Percentiles rank a stretch among this genome's conserved stretches.
These are phyloP conservation scores for Psephotus haematonotus DNA, from an alignment of 2,113 vertebrate genomes.

Conservation along the genomic window DNA sequence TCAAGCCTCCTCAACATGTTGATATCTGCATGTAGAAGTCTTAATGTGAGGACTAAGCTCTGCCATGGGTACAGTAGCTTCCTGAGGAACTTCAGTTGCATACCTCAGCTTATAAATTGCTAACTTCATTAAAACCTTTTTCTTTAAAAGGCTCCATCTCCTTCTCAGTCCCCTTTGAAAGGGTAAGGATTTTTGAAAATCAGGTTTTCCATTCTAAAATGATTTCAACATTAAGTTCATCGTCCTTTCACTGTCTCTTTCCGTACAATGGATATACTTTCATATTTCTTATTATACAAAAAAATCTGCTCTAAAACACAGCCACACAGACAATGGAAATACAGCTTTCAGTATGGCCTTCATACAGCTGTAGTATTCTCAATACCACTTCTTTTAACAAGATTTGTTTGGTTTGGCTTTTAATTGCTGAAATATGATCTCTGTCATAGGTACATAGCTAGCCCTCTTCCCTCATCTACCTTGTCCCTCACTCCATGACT, in stretches of 20 bases:
- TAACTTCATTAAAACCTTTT: not conserved
- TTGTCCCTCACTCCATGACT: not conserved
- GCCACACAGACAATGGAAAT: rapidly evolving
- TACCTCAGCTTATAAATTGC: not conserved
- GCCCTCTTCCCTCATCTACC: not conserved
- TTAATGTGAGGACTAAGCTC: not conserved
- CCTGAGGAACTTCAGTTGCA: not conserved
- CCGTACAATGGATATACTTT: not conserved
- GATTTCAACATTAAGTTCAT: not conserved
- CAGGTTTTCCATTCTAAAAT: not conserved
- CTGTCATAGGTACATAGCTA: not conserved
- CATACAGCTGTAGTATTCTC: not conserved
- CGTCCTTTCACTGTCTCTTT: not conserved
- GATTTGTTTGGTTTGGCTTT: not conserved
- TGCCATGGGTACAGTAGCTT: not conserved
- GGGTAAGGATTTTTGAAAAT: not conserved
- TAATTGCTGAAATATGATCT: not conserved
- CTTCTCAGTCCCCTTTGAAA: not conserved
- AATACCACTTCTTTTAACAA: not conserved
- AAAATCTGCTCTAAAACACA: not conserved
- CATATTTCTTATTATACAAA: not conserved
- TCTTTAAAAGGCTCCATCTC: not conserved
- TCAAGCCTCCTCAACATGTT: not conserved
- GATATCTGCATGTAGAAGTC: not conserved
- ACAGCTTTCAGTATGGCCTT: not conserved